Base-by-base conservation (phyloP, 2,797 vertebrate species). In the Alca torda region DNA sequence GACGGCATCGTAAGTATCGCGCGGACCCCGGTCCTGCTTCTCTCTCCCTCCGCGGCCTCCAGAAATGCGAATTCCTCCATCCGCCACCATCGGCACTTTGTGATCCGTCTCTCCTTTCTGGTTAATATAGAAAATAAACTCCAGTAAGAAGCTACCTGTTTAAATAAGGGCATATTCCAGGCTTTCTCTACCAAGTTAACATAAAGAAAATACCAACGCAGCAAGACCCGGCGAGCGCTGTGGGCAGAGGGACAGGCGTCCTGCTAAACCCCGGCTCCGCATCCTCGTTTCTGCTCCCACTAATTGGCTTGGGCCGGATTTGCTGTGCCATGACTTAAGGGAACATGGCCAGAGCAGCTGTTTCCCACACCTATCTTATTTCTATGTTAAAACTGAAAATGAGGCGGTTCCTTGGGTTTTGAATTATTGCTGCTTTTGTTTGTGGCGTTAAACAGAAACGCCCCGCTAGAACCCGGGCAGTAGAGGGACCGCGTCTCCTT, bases 1-100 rank as follows among this genome's bases (percentile, higher is more conserved):
- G 99, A 99, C 46, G 99, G 98, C 98, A 98, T 98, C 87, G 99
- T 99, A 98, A 99, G 99, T 98, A 98, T 97, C 75, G 35, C 89
- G 25, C 5, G 3, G 53, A 5, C 24, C 69, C 26, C 4, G 0
- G 9, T 13, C 56, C 73, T 3, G 14, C 46, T 9, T 6, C 18
- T 31, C n/a, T 6, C 51, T 25, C 68, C 39, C 3, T 11, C 28
- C 4, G 1, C 1, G 1, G 16, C 26, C 46, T n/a, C 48, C 56
- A 51, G 13, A 39, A 50, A 28, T 4, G 41, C 14, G 4, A 26
- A 48, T 48, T 41, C 61, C 69, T 72, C 59, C 57, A 4, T 11
- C 80, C 30, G 35, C 80, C 84, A 7, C 18, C 63, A 77, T 16
- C 67, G 33, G 70, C 20, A 2, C 16, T 63, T 72, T 25, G 60